Evolutionary conservation across 2,797 vertebrate genomes (phyloP).

Genomic region (Hippocampus kuda): DNA sequence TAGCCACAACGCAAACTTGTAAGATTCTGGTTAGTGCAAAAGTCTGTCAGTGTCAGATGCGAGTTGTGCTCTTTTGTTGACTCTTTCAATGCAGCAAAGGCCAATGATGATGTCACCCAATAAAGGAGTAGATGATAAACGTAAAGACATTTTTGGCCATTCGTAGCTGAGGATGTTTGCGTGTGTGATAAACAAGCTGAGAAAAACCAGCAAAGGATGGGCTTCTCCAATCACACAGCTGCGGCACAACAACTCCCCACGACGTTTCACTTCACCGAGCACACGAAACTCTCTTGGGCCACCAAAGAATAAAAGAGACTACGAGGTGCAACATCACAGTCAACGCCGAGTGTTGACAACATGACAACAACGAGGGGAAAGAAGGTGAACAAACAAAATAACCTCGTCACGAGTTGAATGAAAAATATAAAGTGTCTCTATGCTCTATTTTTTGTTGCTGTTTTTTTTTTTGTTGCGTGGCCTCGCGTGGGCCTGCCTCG

Average conservation of each 20-base stretch:
- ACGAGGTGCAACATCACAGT: not conserved
- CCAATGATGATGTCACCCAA: not conserved
- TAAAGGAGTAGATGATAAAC: not conserved
- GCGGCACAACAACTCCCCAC: not conserved
- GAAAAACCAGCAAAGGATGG: not conserved
- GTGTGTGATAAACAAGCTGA: not conserved
- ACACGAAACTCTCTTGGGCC: not conserved
- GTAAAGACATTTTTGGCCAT: not conserved
- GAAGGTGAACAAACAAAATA: slow-evolving; percentile 28
- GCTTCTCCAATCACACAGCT: not conserved
- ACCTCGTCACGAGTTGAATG: slow-evolving; percentile 30
- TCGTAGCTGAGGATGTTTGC: not conserved
- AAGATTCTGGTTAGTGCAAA: slow-evolving; percentile 1
- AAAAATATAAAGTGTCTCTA: slow-evolving; percentile 60
- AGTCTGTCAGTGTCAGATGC: not conserved
- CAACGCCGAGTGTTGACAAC: slow-evolving; percentile 26
- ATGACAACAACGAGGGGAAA: slow-evolving; percentile 34
- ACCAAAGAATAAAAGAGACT: not conserved
- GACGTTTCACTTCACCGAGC: not conserved
- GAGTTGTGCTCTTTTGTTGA: not conserved
- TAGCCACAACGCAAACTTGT: not conserved
- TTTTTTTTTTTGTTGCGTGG: slow-evolving; percentile 13
- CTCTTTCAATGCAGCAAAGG: not conserved
- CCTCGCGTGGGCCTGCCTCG: slow-evolving; percentile 19
- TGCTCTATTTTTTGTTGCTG: slow-evolving; percentile 32